Evolutionary conservation across 2,797 vertebrate species (phyloP), one percentile per base, ranked within the genome.

Genomic region (Chelon labrosus): DNA sequence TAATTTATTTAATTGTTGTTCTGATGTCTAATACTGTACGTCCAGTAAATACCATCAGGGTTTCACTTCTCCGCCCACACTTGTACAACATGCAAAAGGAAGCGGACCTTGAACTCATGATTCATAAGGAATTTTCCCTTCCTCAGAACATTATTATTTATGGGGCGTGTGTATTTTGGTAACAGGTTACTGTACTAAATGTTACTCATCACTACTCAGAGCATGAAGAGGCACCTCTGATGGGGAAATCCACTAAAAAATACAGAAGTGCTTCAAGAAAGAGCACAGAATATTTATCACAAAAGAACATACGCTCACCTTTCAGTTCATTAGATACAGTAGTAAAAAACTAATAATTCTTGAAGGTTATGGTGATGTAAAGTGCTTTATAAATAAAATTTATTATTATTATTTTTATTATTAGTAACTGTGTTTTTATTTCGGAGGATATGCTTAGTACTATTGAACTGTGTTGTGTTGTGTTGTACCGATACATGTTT

Each of bases 81-180:
- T 19, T 44, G 9, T 20, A 14, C 4, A 0, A 1, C 5, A 16
- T 37, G 10, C 72, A 86, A 66, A 25, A 16, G 73, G 87, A 89
- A 86, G 73, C 71, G 35, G 7, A 46, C 2, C 50, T 73, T 75
- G 4, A 77, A 7, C 63, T 2, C 49, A 27, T 72, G 63, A 86
- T 52, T 14, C 42, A 7, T 25, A 37, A 50, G 38, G 38, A 11
- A 50, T 49, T 37, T 37, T 58, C 49, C 31, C 46, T 66, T 73
- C 74, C 61, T 2, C 20, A 57, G 59, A 75, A 50, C 27, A 74
- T 41, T 17, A 8, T 41, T 54, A 42, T 65, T 70, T 75, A 10
- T 73, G 62, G 39, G 5, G 1, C 1, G 35, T 57, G 6, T 16
- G 16, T 76, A 20, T 70, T 70, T 49, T 65, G 31, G 22, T 61